Base-by-base conservation (phyloP, 2,797 vertebrate species). In the Oreonectes daqikongensis region DNA sequence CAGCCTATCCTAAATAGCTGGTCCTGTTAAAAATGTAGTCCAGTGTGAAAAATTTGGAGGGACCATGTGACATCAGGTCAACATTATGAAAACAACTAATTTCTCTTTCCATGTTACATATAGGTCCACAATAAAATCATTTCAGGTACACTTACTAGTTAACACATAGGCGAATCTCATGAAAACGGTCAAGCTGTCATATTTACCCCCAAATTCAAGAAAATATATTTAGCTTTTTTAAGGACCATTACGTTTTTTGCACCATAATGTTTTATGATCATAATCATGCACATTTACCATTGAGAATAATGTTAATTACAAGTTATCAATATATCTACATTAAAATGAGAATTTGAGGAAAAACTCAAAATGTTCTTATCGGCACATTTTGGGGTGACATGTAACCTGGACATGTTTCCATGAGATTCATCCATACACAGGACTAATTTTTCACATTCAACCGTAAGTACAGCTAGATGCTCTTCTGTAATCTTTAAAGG, bases 401-500 rank as follows among this genome's bases (percentile, higher is more conserved):
- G 17, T 28, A 30, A 74, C 60, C 22, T 35, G 22, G 32, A 65
- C 4, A 38, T 53, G 38, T 44, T 67, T 67, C 42, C 15, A 44
- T 44, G 14, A 57, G 24, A 44, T 22, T 75, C n/a, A 32, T 12
- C 38, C 7, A 57, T 46, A 30, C 22, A 57, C 32, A 6, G 4
- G 14, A 28, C 55, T 55, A n/a, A 20, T 2, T 17, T 59, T 53
- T 60, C 59, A 35, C 59, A 61, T 35, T 61, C 30, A 74, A 57
- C 52, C 52, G 8, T 17, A 57, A 70, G 15, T 55, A 70, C 50
- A 40, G 50, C 50, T 22, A 44, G 12, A 65, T 42, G 64, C 14
- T 61, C 22, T 67, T 30, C 57, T 46, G 74, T 57, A 63, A 78
- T 78, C 22, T 44, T 35, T 26, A 68, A 69, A 77, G 70, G 66